Conservation (phyloP, 2,888 invertebrate genomes). For the Drosophila ustulata region DNA sequence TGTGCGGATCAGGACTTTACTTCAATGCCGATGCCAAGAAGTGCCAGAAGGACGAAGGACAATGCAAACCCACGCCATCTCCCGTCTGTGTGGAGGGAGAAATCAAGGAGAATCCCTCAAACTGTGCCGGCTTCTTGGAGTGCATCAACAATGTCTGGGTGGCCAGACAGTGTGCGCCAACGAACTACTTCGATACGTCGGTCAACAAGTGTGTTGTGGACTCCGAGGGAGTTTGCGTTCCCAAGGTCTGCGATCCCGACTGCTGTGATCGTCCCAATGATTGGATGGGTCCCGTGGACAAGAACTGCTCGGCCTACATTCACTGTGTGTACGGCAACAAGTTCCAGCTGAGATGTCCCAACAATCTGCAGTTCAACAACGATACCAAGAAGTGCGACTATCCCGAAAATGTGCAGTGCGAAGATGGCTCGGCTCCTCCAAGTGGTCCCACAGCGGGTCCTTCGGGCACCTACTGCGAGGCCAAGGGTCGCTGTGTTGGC, state of each 20-base stretch:
- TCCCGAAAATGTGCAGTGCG: constrained; percentile 69
- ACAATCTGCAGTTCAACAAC: constrained; percentile 66
- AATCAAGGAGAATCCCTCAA: constrained; percentile 13
- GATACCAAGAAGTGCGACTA: constrained; percentile 61
- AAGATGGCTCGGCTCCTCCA: constrained; percentile 64
- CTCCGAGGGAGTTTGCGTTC: constrained; percentile 36
- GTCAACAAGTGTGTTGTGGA: constrained; percentile 33
- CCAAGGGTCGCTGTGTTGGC: constrained; percentile 63
- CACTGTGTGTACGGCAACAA: constrained; percentile 42
- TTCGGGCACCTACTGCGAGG: constrained; percentile 73
- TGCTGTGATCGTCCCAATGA: constrained; percentile 52
- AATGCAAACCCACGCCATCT: not conserved
- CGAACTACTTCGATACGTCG: constrained; percentile 31
- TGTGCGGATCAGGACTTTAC: not conserved
- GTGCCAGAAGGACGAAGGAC: not conserved
- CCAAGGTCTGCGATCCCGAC: constrained; percentile 51
- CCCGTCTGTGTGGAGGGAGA: not conserved
- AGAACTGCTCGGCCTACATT: constrained; percentile 61
- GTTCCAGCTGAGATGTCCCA: constrained; percentile 55
- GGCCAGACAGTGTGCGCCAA: constrained; percentile 26
- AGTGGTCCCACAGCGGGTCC: constrained; percentile 77
- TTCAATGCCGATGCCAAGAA: not conserved
- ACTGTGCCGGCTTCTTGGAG: constrained; percentile 58
- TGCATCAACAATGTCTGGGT: constrained; percentile 42
- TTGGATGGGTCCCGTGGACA: constrained; percentile 39